These are phyloP conservation scores for Lithobates pipiens DNA, from an alignment of 2,797 vertebrate species.

Conservation along the genomic window DNA sequence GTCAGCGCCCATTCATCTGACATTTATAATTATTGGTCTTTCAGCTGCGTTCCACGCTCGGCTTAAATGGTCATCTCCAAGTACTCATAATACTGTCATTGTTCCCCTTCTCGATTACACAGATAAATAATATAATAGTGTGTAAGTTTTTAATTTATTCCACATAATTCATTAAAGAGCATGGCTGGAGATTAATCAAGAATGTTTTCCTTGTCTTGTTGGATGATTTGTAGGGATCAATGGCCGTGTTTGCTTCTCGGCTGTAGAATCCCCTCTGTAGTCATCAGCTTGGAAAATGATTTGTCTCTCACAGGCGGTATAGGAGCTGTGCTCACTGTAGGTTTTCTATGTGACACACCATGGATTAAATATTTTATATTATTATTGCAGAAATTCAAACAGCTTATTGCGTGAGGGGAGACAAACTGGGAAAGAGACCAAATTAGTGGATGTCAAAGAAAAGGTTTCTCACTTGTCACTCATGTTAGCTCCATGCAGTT, in stretches of 20 bases:
- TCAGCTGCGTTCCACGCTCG: neutral
- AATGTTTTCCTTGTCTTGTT: constrained; percentile 39
- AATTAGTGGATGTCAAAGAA: constrained; percentile 14
- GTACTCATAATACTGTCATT: constrained; percentile 5
- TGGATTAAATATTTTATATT: constrained; percentile 33
- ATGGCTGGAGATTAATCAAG: constrained; percentile 24
- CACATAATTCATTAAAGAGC: constrained; percentile 32
- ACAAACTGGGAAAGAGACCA: constrained; percentile 7
- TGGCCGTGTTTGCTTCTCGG: constrained; percentile 37
- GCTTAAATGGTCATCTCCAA: constrained; percentile 18
- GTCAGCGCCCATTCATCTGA: constrained; percentile 38
- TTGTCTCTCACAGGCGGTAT: constrained; percentile 9
- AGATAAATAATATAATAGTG: constrained; percentile 32
- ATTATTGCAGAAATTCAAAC: constrained; percentile 26
- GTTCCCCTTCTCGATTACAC: constrained; percentile 30
- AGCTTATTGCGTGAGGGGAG: constrained; percentile 3
- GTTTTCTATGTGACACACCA: constrained; percentile 1
- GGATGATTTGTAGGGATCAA: constrained; percentile 47
- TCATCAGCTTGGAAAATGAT: constrained; percentile 28
- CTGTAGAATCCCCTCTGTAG: constrained; percentile 12
- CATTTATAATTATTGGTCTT: constrained; percentile 36
- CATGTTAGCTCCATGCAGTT: constrained; percentile 2
- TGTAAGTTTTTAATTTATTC: constrained; percentile 51
- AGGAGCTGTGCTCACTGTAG: constrained; percentile 32
- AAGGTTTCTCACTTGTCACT: neutral